Base-by-base conservation (phyloP, 1,140 invertebrate genomes). In the Oryctes rhinoceros region DNA sequence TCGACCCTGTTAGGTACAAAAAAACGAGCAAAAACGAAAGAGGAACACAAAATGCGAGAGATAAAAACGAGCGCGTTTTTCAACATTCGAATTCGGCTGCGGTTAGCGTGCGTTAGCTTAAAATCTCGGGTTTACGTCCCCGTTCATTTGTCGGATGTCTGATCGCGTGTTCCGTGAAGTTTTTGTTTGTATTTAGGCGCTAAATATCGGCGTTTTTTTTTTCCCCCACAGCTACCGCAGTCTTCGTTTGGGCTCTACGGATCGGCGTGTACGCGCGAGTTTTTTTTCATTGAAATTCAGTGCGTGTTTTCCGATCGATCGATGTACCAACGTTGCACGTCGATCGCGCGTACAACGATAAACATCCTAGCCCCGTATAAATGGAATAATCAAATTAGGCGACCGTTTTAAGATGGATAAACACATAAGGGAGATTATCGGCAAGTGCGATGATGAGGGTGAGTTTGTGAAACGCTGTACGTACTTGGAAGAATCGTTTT, bases 161-260 rank as follows among this genome's bases (percentile, higher is more conserved):
- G 18, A 18, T 59, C 9, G 39, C 39, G 39, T 44, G 39, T 44
- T 44, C 5, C 39, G 39, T 44, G 39, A 44, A 44, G 39, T 44
- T 44, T n/a, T 59, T 59, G 53, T 59, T 59, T 59, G 53, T 59
- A 59, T 59, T 59, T 59, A 59, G 53, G 53, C 53, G 53, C 15
- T 59, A 18, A 59, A 53, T 53, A n/a, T 53, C n/a, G n/a, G 9
- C 7, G 13, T 48, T 48, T 48, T 48, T 9, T 48, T 48, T 48
- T 48, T 48, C 11, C 11, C 7, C 7, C 13, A 10, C 47, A 48
- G 7, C 49, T 0, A 15, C 49, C 4, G 4, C n/a, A 44, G 39
- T 13, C 49, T 53, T 53, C n/a, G n/a, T 53, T 53, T 1, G 4
- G n/a, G 9, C 13, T 15, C 13, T 53, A 53, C 1, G 11, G 13